phyloP scores from a whole-genome alignment of 2,113 vertebrate species.

The Gavia stellata region DNA sequence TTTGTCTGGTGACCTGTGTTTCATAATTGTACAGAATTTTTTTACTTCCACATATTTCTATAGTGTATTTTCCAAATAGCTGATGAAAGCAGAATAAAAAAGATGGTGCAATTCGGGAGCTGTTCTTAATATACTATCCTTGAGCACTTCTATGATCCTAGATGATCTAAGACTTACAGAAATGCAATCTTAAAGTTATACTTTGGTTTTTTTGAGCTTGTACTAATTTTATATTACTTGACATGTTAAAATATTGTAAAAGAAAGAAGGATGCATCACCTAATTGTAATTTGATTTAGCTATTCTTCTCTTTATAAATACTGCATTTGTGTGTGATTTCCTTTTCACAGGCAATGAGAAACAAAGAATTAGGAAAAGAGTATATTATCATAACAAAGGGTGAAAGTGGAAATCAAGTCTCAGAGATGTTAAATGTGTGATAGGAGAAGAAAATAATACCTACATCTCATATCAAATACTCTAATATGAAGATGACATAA shows the following conservation, averaged over 20 bases:
- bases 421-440: not conserved
- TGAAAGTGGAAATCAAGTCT: not conserved
- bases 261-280: not conserved
- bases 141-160: not conserved
- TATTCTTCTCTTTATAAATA: not conserved
- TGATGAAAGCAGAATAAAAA: not conserved
- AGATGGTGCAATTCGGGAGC: not conserved
- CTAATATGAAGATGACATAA: not conserved
- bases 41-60: not conserved
- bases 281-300: not conserved
- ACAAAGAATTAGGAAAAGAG: not conserved
- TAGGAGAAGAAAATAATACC: not conserved
- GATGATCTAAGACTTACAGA: not conserved
- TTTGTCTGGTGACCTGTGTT: not conserved
- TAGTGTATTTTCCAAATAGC: not conserved
- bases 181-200: not conserved
- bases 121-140: not conserved
- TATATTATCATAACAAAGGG: not conserved
- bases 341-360: not conserved
- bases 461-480: not conserved
- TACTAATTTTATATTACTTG: not conserved
- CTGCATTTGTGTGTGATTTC: not conserved
- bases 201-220: not conserved
- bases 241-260: not conserved
- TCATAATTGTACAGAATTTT: not conserved